These are phyloP conservation scores for Ecliptopera silaceata DNA, from an alignment of 2,888 invertebrate species.

Conservation along the genomic window DNA sequence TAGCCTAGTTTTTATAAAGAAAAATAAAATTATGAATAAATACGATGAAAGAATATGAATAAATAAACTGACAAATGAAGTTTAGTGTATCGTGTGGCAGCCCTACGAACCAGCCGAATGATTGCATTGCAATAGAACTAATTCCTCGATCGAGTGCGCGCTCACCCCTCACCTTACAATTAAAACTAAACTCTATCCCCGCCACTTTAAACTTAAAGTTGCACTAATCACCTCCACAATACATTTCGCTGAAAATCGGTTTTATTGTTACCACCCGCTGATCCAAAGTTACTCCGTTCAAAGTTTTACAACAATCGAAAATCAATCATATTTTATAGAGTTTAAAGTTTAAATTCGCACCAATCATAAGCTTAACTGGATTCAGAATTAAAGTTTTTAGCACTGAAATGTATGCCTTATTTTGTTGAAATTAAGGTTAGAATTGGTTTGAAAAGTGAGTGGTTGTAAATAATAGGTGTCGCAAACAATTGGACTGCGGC, in stretches of 20 bases:
- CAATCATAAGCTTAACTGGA: slow-evolving; percentile 1
- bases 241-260: slow-evolving; percentile 58
- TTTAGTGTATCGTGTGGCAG: slow-evolving; percentile 32
- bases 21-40: neutral
- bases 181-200: slow-evolving; percentile 44
- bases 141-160: slow-evolving; percentile 61
- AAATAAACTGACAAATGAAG: neutral
- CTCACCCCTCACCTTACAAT: slow-evolving; percentile 52
- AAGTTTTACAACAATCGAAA: slow-evolving; percentile 30
- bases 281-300: slow-evolving; percentile 57
- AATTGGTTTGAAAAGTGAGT: slow-evolving; percentile 21
- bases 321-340: slow-evolving; percentile 34
- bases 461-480: slow-evolving; percentile 66
- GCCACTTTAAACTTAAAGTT: slow-evolving; percentile 46
- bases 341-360: slow-evolving; percentile 40
- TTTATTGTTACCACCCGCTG: slow-evolving; percentile 80
- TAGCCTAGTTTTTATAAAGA: no score
- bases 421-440: neutral
- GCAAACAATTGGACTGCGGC: slow-evolving; percentile 61
- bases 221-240: slow-evolving; percentile 23
- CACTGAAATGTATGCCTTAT: slow-evolving; percentile 33
- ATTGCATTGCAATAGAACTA: slow-evolving; percentile 70
- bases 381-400: neutral
- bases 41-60: neutral
- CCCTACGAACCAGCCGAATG: slow-evolving; percentile 57